Evolutionary conservation across 2,888 invertebrate species (phyloP), one percentile per base, ranked within the genome.

Genomic region (Synanthedon myopaeformis): DNA sequence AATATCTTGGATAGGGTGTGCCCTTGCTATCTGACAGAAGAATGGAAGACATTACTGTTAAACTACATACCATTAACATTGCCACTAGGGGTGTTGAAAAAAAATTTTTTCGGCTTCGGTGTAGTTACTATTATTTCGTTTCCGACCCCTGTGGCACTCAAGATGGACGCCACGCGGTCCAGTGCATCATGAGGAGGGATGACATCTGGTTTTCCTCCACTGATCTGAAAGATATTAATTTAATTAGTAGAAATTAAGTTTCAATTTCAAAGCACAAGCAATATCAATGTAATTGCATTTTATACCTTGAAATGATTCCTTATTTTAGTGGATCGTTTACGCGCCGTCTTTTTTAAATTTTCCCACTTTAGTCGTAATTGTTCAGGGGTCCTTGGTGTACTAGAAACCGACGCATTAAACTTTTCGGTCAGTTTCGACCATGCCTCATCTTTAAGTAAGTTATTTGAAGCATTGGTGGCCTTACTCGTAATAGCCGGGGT

Each of bases 141-240:
- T 3, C 3, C 23, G 5, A 23, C 23, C n/a, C n/a, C n/a, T 23
- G 23, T 23, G 23, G 5, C n/a, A 23, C 23, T 3, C 23, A 52
- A 11, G 19, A 52, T 52, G 13, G 42, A 42, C 23, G 52, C 52
- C 12, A 52, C 48, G 3, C 28, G 42, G 42, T 52, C 45, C 52
- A 52, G 45, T 28, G 6, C 45, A 23, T 52, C 52, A 23, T 52
- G 48, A 42, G 42, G 42, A 28, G 52, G 52, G 11, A 52, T 45
- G 13, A 6, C 3, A 12, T 52, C 14, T 11, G 52, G 42, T 52
- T 52, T 52, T 28, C 28, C 45, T 42, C 52, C 42, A 28, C 52
- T 45, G 19, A 45, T 52, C 52, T 48, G 52, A 28, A 28, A 52
- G 19, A 42, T 42, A n/a, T 42, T 23, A 23, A 23, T 23, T 23